Base-by-base conservation (phyloP, 2,888 invertebrate genomes). In the Gerosis bhagava region DNA sequence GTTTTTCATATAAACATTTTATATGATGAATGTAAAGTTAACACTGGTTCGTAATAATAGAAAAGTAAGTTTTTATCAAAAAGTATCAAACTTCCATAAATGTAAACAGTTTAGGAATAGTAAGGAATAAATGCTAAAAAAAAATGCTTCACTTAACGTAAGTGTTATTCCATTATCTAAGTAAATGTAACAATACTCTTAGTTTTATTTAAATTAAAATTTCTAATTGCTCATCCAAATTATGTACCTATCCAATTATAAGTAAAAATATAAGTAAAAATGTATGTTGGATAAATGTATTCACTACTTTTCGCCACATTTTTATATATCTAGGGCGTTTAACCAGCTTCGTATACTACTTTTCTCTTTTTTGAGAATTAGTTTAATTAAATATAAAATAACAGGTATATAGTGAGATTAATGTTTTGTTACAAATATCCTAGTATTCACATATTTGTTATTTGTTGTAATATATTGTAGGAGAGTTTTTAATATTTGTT, bases 81-180 rank as follows among this genome's bases (percentile, higher is more conserved):
- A n/a, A n/a, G n/a, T n/a, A n/a, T n/a, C n/a, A n/a, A n/a, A n/a
- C n/a, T n/a, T n/a, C n/a, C n/a, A n/a, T n/a, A n/a, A n/a, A n/a
- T n/a, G n/a, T n/a, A 17, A 45, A 13, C 37, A 37, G 45, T 45
- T 31, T 21, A 25, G 24, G 12, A 28, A 36, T 44, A 45, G 40
- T 34, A 32, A 32, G 22, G 25, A 28, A 22, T 41, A 35, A 35
- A 35, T 28, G 28, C 54, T 47, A n/a, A n/a, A n/a, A n/a, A n/a
- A n/a, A 53, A 56, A 50, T 74, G 74, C 77, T 77, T 77, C 72
- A 71, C 68, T 71, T 66, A 72, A 73, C 78, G 67, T 83, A 81
- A 83, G 81, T 83, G 75, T 76, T 84, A 87, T 86, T 87, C 86
- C 86, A 87, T 84, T 83, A 80, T 71, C 76, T 82, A 80, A 80